Percentiles rank a stretch among this genome's conserved stretches.
Evolutionary conservation across 2,888 invertebrate species (phyloP).

Genomic region (Teleiodes luculella): DNA sequence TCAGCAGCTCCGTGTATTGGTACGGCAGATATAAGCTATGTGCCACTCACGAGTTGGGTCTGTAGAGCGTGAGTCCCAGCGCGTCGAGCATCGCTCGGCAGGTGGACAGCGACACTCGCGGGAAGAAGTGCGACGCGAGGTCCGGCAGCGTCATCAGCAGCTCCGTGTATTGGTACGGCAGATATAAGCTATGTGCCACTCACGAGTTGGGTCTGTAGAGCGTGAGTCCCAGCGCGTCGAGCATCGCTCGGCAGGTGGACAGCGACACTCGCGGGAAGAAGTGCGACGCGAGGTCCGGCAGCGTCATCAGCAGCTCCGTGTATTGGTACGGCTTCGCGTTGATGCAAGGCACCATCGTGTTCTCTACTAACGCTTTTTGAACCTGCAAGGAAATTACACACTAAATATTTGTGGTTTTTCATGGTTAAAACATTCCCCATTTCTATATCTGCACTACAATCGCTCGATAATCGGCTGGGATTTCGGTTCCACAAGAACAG

Average conservation of each 20-base stretch:
- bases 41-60: slow-evolving; percentile 88
- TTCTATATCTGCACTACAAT: too few species aligned
- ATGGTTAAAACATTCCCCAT: too few species aligned
- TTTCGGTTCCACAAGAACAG: too few species aligned
- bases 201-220: slow-evolving; percentile 91
- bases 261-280: slow-evolving; percentile 89
- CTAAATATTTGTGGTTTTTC: too few species aligned
- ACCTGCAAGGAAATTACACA: slow-evolving; percentile 71
- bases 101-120: slow-evolving; percentile 83
- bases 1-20: slow-evolving; percentile 62
- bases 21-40: too few species aligned
- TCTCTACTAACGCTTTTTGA: slow-evolving; percentile 88
- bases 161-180: slow-evolving; percentile 15
- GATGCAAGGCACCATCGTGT: slow-evolving; percentile 90
- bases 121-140: slow-evolving; percentile 89
- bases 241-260: slow-evolving; percentile 86
- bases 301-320: slow-evolving; percentile 88
- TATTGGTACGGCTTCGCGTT: slow-evolving; percentile 92
- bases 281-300: slow-evolving; percentile 88
- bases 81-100: slow-evolving; percentile 90
- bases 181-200: too few species aligned
- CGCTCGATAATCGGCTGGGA: too few species aligned
- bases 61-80: slow-evolving; percentile 87
- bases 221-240: slow-evolving; percentile 88
- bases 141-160: slow-evolving; percentile 88